Evolutionary conservation across 2,888 invertebrate species (phyloP), one percentile per base, ranked within the genome.

Genomic region (Deilephila elpenor): DNA sequence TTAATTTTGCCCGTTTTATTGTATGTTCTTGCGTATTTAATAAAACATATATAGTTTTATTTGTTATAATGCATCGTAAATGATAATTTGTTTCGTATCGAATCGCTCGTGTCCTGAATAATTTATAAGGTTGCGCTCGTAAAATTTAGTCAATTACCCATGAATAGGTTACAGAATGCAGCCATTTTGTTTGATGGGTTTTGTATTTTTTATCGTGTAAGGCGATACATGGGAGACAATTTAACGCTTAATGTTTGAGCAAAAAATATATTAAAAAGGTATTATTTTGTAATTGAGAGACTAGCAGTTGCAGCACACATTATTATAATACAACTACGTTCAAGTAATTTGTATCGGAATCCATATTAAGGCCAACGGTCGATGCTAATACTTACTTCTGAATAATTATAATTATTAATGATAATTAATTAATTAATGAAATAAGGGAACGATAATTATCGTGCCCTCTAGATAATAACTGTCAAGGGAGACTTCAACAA

Each of bases 1-100:
- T 88, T 88, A 88, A 89, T 89, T 72, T 87, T 87, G 84, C 81
- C 84, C 84, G 82, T 90, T 90, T 91, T 89, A 91, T 87, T 87
- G 83, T 83, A 86, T 83, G 83, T 89, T 85, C 86, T 86, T 86
- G 89, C 86, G 89, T 88, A 86, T 88, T 87, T 86, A 88, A 88
- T 88, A 88, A 86, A 85, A 62, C 56, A 72, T 62, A 61, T 61
- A 51, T 67, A 67, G 67, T 67, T 62, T 62, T 62, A 62, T 72
- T 72, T 62, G 62, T 44, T 32, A 56, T 56, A 61, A 71, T 72
- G 51, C 32, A 11, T 62, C 61, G 84, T 86, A 86, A 87, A 89
- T 84, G 86, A 81, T 84, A 82, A 85, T 87, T 82, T 79, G 82
- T 82, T 82, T 82, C 80, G 81, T 83, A 82, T 84, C 78, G 77